phyloP scores from a whole-genome alignment of 30 jellyfish, hydroid and myxozoan species.

The Rhopilema esculentum region DNA sequence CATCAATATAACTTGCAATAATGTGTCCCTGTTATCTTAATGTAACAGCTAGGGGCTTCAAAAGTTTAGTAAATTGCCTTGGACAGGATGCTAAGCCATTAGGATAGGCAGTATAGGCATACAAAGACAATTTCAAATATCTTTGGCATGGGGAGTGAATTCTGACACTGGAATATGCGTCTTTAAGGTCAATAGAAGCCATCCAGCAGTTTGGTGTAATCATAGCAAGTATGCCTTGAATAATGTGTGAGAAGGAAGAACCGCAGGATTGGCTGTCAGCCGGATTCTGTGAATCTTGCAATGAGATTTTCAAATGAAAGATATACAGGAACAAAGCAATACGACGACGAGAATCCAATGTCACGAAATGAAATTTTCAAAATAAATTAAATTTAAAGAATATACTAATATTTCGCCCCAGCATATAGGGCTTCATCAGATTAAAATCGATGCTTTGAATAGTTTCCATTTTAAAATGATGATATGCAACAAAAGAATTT shows the following conservation, averaged over 20 bases:
- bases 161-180: slow-evolving; percentile 59
- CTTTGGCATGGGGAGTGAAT: slow-evolving; percentile 26
- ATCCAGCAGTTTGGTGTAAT: slow-evolving; percentile 56
- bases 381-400: too few relatives aligned
- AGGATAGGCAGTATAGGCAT: slow-evolving; percentile 39
- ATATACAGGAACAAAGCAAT: too few relatives aligned
- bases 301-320: too few relatives aligned
- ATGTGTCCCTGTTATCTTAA: slow-evolving; percentile 31
- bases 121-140: slow-evolving; percentile 31
- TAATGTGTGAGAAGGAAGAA: too few relatives aligned
- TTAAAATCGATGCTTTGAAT: slow-evolving; percentile 19
- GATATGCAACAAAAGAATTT: slow-evolving; percentile 26
- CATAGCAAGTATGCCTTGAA: slow-evolving; percentile 4
- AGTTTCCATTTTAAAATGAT: slow-evolving; percentile 67
- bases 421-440: too few relatives aligned
- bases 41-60: slow-evolving; percentile 31
- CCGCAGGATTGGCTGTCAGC: too few relatives aligned
- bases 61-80: too few relatives aligned
- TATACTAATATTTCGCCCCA: too few relatives aligned
- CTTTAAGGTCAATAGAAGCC: slow-evolving; percentile 67
- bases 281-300: too few relatives aligned
- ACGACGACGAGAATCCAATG: too few relatives aligned
- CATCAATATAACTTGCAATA: slow-evolving; percentile 39
- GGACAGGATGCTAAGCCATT: too few relatives aligned
- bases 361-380: too few relatives aligned